phyloP scores from a whole-genome alignment of 92 coral and sea anemone species.

The Bergia sp. region DNA sequence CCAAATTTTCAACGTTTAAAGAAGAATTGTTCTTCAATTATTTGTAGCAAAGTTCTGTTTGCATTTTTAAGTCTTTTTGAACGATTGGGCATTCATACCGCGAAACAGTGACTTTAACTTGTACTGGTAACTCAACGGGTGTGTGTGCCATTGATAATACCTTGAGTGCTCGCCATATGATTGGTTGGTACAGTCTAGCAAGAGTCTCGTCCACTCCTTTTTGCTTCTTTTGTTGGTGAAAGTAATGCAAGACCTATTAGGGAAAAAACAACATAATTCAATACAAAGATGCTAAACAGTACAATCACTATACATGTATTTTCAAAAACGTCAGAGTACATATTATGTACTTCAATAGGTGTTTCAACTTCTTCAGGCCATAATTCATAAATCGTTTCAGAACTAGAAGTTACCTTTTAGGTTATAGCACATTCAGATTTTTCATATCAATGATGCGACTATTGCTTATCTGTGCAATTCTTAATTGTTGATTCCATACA shows the following conservation, averaged over 20 bases:
- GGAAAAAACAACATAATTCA: background rate
- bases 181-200: slow-evolving; percentile 88
- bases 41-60: too few species aligned
- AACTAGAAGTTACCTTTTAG: background rate
- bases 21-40: too few species aligned
- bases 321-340: background rate
- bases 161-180: slow-evolving; percentile 98
- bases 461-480: too few species aligned
- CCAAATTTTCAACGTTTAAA: too few species aligned
- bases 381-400: too few species aligned
- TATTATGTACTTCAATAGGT: too few species aligned
- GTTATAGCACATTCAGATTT: too few species aligned
- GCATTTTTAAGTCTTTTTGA: too few species aligned
- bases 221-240: slow-evolving; percentile 95
- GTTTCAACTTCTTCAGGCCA: background rate
- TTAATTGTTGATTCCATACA: background rate
- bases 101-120: too few species aligned
- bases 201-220: slow-evolving; percentile 93
- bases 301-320: too few species aligned
- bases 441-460: background rate
- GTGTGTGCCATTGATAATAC: slow-evolving; percentile 33
- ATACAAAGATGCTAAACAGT: background rate
- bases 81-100: too few species aligned
- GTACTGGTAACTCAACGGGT: background rate
- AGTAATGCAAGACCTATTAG: slow-evolving; percentile 76